phyloP scores from a whole-genome alignment of 2,113 vertebrate species.

The Sarotherodon lohbergeri region DNA sequence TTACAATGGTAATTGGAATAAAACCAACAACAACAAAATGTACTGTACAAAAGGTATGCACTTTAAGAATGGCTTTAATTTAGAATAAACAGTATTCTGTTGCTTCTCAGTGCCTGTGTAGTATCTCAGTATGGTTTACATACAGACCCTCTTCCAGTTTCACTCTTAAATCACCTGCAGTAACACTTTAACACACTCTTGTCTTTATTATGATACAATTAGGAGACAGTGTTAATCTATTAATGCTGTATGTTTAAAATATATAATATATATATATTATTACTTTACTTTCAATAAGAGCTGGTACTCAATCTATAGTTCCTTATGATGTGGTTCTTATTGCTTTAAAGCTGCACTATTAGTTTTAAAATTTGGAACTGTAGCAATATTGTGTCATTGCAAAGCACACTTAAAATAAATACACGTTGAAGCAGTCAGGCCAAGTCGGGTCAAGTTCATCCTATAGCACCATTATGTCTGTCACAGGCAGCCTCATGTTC shows the following conservation, averaged over 20 bases:
- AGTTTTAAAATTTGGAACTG: not conserved
- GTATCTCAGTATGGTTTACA: not conserved
- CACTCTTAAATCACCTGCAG: not conserved
- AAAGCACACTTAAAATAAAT: conserved; percentile 14
- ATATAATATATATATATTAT: no score
- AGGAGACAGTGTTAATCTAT: not conserved
- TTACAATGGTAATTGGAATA: not conserved
- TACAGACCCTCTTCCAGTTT: not conserved
- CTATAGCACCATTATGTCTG: conserved; percentile 41
- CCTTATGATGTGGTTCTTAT: not conserved
- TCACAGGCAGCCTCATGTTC: conserved; percentile 31
- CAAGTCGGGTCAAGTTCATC: conserved; percentile 30
- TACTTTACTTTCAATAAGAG: not conserved
- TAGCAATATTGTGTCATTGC: not conserved
- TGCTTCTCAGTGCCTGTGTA: not conserved
- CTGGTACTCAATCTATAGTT: not conserved
- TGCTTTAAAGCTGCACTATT: not conserved
- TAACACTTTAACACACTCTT: not conserved
- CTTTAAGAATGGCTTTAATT: conserved; percentile 21
- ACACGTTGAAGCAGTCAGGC: not conserved
- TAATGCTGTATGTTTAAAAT: not conserved
- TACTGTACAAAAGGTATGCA: conserved; percentile 5
- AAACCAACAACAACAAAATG: not conserved
- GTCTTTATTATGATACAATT: not conserved
- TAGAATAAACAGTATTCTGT: conserved; percentile 37